A percentile compares a stretch with the other conserved stretches of the same genome.
These are phyloP conservation scores for Chironomus tepperi DNA, from an alignment of 1,140 invertebrate genomes.

Conservation along the genomic window DNA sequence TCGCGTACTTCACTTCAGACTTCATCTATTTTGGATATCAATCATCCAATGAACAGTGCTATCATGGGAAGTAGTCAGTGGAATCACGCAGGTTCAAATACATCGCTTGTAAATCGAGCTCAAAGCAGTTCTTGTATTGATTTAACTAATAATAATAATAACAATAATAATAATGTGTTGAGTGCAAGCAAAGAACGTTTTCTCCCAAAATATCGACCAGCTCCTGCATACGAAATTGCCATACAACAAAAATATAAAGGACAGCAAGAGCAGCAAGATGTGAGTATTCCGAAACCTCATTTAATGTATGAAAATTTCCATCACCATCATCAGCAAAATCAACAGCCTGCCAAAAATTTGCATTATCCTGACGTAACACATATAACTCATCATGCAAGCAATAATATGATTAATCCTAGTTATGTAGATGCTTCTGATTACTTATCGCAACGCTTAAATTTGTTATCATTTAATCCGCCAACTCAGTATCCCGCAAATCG, in stretches of 20 bases:
- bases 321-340: slow-evolving; percentile 33
- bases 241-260: slow-evolving; percentile 68
- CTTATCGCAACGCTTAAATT: slow-evolving; percentile 45
- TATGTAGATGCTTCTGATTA: slow-evolving; percentile 27
- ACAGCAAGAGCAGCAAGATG: slow-evolving; percentile 33
- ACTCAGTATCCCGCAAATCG: slow-evolving; percentile 51
- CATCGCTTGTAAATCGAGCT: slow-evolving; percentile 42
- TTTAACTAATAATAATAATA: slow-evolving; percentile 44
- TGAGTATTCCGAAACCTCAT: slow-evolving; percentile 30
- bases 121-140: slow-evolving; percentile 63
- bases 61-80: slow-evolving; percentile 18
- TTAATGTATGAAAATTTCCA: slow-evolving; percentile 31
- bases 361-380: slow-evolving; percentile 51
- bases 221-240: slow-evolving; percentile 90
- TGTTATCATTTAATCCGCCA: slow-evolving; percentile 69
- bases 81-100: slow-evolving; percentile 24
- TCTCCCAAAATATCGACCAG: slow-evolving; percentile 80
- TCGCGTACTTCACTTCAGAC: background rate
- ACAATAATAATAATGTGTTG: slow-evolving; percentile 27
- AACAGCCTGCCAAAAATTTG: background rate
- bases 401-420: slow-evolving; percentile 1
- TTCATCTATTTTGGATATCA: background rate
- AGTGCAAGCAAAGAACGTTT: slow-evolving; percentile 43
- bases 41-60: background rate
- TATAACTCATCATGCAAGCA: slow-evolving; percentile 33